A percentile compares a stretch with the other conserved stretches of the same genome.
phyloP scores from a whole-genome alignment of 2,113 vertebrate species.

The Lepus europaeus region DNA sequence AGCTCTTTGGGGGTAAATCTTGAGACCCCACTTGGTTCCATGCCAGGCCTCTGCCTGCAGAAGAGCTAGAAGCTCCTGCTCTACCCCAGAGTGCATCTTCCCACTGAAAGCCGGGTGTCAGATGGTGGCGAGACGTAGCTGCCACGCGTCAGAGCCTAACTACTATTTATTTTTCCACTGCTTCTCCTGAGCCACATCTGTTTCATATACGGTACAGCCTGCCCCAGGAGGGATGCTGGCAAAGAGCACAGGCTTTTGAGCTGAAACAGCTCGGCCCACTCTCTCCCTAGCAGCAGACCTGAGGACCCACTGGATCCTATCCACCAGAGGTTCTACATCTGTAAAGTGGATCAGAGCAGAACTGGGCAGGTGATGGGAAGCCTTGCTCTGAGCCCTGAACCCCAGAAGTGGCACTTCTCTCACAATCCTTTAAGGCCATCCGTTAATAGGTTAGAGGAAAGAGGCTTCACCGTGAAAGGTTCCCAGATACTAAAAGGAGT shows the following conservation, averaged over 20 bases:
- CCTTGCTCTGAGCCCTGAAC: not conserved
- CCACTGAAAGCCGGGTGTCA: conserved; percentile 61
- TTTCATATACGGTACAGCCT: conserved; percentile 70
- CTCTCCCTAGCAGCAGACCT: not conserved
- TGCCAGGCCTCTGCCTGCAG: not conserved
- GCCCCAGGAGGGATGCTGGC: conserved; percentile 33
- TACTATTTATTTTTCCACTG: conserved; percentile 74
- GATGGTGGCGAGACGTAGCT: not conserved
- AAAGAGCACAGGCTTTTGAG: not conserved
- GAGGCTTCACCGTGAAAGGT: not conserved
- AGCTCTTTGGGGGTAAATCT: not conserved
- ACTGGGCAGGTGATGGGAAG: not conserved
- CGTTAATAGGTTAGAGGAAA: not conserved
- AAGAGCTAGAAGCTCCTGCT: conserved; percentile 21
- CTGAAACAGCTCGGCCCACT: not conserved
- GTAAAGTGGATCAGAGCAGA: not conserved
- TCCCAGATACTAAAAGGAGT: not conserved
- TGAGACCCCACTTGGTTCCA: not conserved
- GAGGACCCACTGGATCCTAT: not conserved
- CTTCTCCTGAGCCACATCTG: conserved; percentile 76
- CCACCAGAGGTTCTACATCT: not conserved
- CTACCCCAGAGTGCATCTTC: conserved; percentile 50
- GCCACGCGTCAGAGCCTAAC: conserved; percentile 7
- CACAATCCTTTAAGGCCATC: not conserved
- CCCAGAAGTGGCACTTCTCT: not conserved